Conservation (phyloP, 2,888 invertebrate genomes). For the Clusia tigrina region DNA sequence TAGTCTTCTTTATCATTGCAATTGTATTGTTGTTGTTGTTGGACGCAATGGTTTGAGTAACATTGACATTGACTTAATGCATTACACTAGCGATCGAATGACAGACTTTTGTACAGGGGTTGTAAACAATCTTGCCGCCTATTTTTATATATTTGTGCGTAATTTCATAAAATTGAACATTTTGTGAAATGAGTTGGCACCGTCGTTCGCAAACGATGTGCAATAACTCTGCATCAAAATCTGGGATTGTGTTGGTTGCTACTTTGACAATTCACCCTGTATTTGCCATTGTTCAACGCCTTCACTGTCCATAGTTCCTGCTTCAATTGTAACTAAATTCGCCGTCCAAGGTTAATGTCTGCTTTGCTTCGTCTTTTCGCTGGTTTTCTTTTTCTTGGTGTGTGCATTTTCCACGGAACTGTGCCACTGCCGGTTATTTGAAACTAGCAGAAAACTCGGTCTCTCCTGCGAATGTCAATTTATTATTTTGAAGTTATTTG, state of each 20-base stretch:
- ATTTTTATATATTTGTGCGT: background rate
- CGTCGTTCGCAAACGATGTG: too few species aligned
- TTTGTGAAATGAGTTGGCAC: too few species aligned
- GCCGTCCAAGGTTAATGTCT: slow-evolving; percentile 14
- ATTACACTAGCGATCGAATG: background rate
- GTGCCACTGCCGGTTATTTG: background rate
- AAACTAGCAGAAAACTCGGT: too few species aligned
- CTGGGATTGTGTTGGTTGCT: too few species aligned
- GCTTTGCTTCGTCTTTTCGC: background rate
- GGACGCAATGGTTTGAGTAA: background rate
- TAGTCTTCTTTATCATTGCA: background rate
- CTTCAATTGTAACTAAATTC: slow-evolving; percentile 22
- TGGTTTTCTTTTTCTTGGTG: background rate
- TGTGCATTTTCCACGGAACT: background rate
- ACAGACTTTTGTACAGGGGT: background rate
- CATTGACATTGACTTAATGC: slow-evolving; percentile 12
- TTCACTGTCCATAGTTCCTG: slow-evolving; percentile 3
- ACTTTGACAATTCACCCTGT: background rate
- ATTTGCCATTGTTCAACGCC: background rate
- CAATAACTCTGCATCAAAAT: too few species aligned
- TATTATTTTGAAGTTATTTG: too few species aligned
- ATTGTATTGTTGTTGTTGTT: background rate
- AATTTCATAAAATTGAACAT: too few species aligned
- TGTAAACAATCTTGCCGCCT: too few species aligned
- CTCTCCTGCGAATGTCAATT: too few species aligned